A percentile compares a stretch with the other conserved stretches of the same genome.
Conservation (phyloP, 2,113 vertebrate genomes). For the Gadus macrocephalus region DNA sequence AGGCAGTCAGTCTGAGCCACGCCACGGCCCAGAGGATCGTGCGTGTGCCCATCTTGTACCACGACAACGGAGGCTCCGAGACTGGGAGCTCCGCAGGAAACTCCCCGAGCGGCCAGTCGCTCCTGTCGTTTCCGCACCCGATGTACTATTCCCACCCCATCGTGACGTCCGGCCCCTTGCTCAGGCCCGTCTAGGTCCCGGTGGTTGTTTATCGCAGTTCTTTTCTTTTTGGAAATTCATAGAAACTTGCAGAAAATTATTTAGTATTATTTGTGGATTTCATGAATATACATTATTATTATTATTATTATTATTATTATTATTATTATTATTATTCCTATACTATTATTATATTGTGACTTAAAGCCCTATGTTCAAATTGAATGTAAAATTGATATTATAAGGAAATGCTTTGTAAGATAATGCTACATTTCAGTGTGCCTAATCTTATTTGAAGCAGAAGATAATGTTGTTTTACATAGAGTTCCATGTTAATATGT, state of each 20-base stretch:
- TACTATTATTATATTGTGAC: background rate
- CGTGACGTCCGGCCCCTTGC: conserved; percentile 86
- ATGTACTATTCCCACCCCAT: conserved; percentile 90
- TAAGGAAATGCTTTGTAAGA: too few species aligned
- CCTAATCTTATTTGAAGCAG: background rate
- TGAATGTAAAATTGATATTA: too few species aligned
- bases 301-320: conserved; percentile 37
- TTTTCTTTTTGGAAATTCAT: conserved; percentile 39
- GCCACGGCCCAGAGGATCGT: conserved; percentile 94
- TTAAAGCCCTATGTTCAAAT: too few species aligned
- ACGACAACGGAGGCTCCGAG: conserved; percentile 80
- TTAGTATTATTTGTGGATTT: conserved; percentile 58
- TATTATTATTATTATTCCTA: conserved; percentile 26
- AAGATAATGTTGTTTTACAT: conserved; percentile 28
- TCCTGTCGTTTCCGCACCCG: conserved; percentile 90
- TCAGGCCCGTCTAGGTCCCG: conserved; percentile 82
- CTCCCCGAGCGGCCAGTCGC: conserved; percentile 78
- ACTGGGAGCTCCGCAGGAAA: conserved; percentile 65
- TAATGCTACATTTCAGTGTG: background rate
- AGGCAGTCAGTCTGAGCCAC: conserved; percentile 91
- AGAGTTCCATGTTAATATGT: conserved; percentile 40
- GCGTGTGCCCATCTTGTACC: conserved; percentile 93
- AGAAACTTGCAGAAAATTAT: conserved; percentile 20
- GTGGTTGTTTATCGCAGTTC: conserved; percentile 19
- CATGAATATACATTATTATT: conserved; percentile 26